Conservation (phyloP, 2,113 vertebrate genomes). For the Pseudolaguvia tuberculata region DNA sequence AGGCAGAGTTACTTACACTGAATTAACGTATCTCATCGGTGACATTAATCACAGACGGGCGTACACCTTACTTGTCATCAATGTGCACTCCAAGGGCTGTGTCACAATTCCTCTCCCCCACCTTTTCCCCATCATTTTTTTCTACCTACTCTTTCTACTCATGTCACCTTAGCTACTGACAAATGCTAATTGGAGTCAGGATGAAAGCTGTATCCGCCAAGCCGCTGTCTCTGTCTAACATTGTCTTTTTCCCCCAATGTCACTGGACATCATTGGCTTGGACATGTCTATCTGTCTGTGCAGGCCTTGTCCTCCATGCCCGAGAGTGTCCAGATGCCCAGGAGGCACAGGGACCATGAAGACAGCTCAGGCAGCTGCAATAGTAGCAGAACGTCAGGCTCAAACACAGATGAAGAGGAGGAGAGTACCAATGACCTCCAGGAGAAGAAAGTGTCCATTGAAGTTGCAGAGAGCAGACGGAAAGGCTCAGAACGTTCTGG, state of each 20-base stretch:
- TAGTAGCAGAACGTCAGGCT: constrained; percentile 73
- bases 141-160: constrained; percentile 1
- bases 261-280: constrained; percentile 28
- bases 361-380: constrained; percentile 76
- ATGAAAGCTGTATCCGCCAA: constrained; percentile 48
- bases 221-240: constrained; percentile 19
- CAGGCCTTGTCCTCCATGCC: constrained; percentile 90
- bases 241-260: constrained; percentile 17
- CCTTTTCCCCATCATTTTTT: not conserved
- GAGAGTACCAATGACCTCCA: constrained; percentile 68
- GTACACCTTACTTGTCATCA: constrained; percentile 36
- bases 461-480: constrained; percentile 72
- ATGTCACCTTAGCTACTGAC: constrained; percentile 57
- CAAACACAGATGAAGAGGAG: constrained; percentile 70
- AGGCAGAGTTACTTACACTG: constrained; percentile 35
- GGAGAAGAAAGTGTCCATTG: constrained; percentile 79
- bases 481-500: constrained; percentile 82
- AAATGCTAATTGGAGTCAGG: constrained; percentile 61
- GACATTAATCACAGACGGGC: constrained; percentile 48
- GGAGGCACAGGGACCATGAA: constrained; percentile 64
- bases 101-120: constrained; percentile 7
- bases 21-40: constrained; percentile 50
- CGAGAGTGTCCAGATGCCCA: constrained; percentile 76
- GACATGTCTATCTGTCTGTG: constrained; percentile 44
- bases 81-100: constrained; percentile 12